phyloP scores from a whole-genome alignment of 1,140 invertebrate genomes.

The Propsilocerus akamusi region DNA sequence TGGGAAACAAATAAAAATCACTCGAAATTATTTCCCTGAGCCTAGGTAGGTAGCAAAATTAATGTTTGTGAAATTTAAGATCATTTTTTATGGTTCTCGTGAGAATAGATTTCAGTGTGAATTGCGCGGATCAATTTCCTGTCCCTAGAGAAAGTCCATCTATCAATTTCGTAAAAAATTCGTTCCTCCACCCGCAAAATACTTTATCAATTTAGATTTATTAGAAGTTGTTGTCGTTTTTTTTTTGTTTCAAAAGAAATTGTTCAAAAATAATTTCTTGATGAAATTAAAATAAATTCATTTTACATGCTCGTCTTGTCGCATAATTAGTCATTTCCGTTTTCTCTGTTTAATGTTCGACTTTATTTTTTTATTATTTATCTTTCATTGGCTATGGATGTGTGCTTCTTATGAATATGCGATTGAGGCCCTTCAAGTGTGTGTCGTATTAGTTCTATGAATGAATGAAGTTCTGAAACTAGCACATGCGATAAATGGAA shows the following conservation, averaged over 20 bases:
- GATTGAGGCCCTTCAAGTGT: too few relatives aligned
- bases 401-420: too few relatives aligned
- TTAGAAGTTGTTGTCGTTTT: too few relatives aligned
- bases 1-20: too few relatives aligned
- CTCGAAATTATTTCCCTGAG: neutral
- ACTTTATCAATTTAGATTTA: too few relatives aligned
- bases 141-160: too few relatives aligned
- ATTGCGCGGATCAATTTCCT: slow-evolving; percentile 1
- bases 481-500: too few relatives aligned
- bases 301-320: slow-evolving; percentile 3
- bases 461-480: too few relatives aligned
- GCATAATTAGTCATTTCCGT: slow-evolving; percentile 4
- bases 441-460: too few relatives aligned
- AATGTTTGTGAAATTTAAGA: slow-evolving; percentile 2
- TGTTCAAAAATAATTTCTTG: too few relatives aligned
- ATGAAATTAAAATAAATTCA: slow-evolving; percentile 2
- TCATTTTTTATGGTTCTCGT: neutral
- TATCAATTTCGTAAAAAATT: too few relatives aligned
- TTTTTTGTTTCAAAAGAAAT: slow-evolving; percentile 3
- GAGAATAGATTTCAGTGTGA: neutral
- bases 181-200: too few relatives aligned
- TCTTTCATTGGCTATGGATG: neutral
- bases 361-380: neutral
- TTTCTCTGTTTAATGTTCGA: slow-evolving; percentile 3
- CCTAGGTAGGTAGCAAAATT: neutral